Conservation (phyloP, 2,113 vertebrate species). For the Leucopsar rothschildi region DNA sequence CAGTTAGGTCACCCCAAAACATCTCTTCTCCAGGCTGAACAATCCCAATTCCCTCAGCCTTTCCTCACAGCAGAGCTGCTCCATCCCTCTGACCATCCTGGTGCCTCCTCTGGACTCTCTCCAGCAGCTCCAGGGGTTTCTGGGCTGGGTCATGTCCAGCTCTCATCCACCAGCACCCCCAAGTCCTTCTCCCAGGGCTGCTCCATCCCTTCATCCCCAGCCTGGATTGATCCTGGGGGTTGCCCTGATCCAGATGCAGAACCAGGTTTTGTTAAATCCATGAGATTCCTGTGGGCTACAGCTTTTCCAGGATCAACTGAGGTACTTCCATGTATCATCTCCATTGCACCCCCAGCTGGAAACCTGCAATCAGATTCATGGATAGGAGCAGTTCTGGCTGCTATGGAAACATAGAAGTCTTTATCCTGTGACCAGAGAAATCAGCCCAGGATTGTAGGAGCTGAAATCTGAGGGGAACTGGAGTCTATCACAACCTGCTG, state of each 20-base stretch:
- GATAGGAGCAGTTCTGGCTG: background rate
- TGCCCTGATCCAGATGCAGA: background rate
- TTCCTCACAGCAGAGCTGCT: background rate
- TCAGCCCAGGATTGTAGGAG: background rate
- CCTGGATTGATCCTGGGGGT: background rate
- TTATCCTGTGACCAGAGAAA: background rate
- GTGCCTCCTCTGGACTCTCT: background rate
- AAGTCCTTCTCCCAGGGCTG: background rate
- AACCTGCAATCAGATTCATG: background rate
- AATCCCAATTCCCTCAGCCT: background rate
- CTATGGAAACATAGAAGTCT: background rate
- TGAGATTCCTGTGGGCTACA: background rate
- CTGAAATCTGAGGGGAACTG: background rate
- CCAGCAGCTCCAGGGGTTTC: background rate
- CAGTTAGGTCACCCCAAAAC: background rate
- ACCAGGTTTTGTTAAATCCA: background rate
- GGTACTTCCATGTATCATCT: background rate
- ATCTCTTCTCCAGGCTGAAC: background rate
- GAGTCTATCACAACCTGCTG: background rate
- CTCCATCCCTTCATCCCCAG: background rate
- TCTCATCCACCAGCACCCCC: background rate
- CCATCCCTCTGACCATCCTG: background rate
- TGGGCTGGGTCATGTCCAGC: background rate
- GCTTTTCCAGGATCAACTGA: accelerated
- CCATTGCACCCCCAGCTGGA: background rate